Percentiles rank a stretch among this genome's conserved stretches.
phyloP scores from a whole-genome alignment of 2,888 invertebrate species.

The Helobdella robusta region DNA sequence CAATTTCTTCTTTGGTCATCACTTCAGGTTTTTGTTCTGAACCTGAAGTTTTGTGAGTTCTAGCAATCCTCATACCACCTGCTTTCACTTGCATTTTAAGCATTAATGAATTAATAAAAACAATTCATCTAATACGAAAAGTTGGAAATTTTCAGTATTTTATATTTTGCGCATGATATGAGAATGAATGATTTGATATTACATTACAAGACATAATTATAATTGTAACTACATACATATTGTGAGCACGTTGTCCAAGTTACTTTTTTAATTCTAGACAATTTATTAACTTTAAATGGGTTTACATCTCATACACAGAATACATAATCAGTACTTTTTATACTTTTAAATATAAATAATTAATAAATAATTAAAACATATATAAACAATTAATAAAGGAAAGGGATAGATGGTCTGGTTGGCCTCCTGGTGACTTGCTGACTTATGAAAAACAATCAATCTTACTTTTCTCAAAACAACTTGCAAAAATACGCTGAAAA shows the following conservation, averaged over 20 bases:
- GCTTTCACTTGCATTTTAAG: slow-evolving; percentile 35
- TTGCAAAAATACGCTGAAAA: too few species aligned
- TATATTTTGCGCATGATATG: background rate
- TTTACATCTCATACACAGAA: too few species aligned
- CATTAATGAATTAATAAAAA: too few species aligned
- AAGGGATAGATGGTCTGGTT: too few species aligned
- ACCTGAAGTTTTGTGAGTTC: slow-evolving; percentile 28
- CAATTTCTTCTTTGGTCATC: slow-evolving; percentile 30
- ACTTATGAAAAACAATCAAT: too few species aligned
- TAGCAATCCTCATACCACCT: slow-evolving; percentile 33
- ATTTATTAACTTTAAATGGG: too few species aligned
- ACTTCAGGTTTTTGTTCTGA: slow-evolving; percentile 26
- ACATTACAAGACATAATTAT: too few species aligned
- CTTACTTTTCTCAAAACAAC: too few species aligned
- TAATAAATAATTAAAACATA: background rate
- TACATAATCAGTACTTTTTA: background rate
- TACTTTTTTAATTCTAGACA: too few species aligned
- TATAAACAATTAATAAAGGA: background rate
- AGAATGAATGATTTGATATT: background rate
- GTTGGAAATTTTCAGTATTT: background rate
- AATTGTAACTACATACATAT: too few species aligned
- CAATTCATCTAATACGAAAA: background rate
- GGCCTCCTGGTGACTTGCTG: too few species aligned
- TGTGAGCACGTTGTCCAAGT: too few species aligned
- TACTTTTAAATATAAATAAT: background rate